These are phyloP conservation scores for Vicugna pacos DNA, from an alignment of 2,113 vertebrate species.

Conservation along the genomic window DNA sequence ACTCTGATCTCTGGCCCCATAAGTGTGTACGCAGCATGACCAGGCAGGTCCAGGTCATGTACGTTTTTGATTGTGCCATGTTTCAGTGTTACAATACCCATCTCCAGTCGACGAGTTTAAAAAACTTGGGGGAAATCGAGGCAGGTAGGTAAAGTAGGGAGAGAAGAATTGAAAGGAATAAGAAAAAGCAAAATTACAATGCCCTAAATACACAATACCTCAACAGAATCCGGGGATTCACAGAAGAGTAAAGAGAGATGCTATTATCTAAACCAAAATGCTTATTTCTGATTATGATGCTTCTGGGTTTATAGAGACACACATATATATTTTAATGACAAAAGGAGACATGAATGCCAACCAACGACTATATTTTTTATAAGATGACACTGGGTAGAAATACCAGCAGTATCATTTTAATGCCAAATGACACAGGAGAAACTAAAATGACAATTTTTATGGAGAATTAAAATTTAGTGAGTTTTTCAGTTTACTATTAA, in stretches of 20 bases:
- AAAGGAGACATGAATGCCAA: conserved; percentile 35
- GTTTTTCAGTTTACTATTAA: conserved; percentile 48
- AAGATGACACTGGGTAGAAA: conserved; percentile 13
- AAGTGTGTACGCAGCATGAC: no score
- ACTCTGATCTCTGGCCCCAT: not conserved
- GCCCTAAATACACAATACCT: not conserved
- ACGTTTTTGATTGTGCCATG: not conserved
- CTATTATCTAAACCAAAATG: not conserved
- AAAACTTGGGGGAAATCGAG: not conserved
- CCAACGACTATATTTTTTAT: conserved; percentile 32
- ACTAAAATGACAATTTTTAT: conserved; percentile 33
- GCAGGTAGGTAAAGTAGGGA: not conserved
- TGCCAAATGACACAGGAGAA: conserved; percentile 18
- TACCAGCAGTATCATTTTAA: not conserved
- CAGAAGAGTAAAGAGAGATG: conserved; percentile 13
- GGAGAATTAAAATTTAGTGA: conserved; percentile 25
- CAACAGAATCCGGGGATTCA: not conserved
- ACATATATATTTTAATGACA: conserved; percentile 29
- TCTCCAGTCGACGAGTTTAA: not conserved
- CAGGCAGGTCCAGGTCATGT: not conserved
- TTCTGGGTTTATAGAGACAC: not conserved
- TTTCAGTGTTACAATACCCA: not conserved
- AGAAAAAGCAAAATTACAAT: conserved; percentile 33
- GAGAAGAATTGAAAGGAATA: not conserved
- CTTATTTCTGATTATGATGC: not conserved